Base-by-base conservation (phyloP, 2,113 vertebrate genomes). In the Fukomys damarensis region DNA sequence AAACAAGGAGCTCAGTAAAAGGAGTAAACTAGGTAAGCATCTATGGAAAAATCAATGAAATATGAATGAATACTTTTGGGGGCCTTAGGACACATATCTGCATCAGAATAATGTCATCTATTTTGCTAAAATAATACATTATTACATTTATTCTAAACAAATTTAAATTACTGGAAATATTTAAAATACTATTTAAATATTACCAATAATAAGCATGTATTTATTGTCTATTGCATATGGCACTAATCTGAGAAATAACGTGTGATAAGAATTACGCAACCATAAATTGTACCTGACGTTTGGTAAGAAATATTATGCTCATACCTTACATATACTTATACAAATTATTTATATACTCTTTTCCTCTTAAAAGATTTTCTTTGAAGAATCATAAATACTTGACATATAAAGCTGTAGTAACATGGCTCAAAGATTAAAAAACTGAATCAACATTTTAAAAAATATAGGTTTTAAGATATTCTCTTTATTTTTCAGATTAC, bases 1-100 rank as follows among this genome's bases (percentile, higher is more conserved):
- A 54, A 54, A 97, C 91, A 95, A 83, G 63, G 8, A 95, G 91
- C 24, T 93, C 90, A 94, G 7, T 46, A 86, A 58, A 93, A 92
- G 89, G 5, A 63, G 95, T 30, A 3, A 13, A 82, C 52, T 68
- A 61, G 11, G n/a, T 49, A 66, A 66, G 52, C 63, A 80, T 54
- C 43, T 84, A 83, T 5, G 2, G 30, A 43, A 89, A 89, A 91
- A 79, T 43, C 56, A 82, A 46, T 61, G 61, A 35, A 41, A 0
- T 54, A 2, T 41, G 2, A 30, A 66, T 16, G 43, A 79, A 49
- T 61, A 66, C 43, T 65, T 56, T n/a, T 19, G 3, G 11, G n/a
- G 6, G 7, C 11, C 5, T 30, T 13, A 43, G 24, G 26, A 43
- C 19, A 65, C 24, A 70, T 3, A 91, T 19, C 19, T 70, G n/a